These are phyloP conservation scores for Bujurquina vittata DNA, from an alignment of 2,113 vertebrate species.

Conservation along the genomic window DNA sequence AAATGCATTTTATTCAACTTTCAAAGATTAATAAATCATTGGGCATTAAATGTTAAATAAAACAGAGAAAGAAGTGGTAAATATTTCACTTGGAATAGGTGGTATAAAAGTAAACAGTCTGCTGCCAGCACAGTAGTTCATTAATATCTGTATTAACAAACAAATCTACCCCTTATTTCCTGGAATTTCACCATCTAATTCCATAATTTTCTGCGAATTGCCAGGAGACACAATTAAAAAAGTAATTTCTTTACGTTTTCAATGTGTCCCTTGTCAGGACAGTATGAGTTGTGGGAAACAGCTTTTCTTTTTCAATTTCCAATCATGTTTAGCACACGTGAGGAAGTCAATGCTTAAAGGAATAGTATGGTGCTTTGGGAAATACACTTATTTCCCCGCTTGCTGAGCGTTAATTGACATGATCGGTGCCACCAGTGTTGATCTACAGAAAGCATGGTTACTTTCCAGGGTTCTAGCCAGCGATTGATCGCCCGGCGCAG, in stretches of 20 bases:
- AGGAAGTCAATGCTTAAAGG: too few species aligned
- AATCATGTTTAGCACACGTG: not conserved
- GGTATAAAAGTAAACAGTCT: conserved; percentile 74
- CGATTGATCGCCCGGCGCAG: too few species aligned
- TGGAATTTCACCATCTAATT: not conserved
- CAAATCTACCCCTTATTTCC: conserved; percentile 37
- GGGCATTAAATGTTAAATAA: conserved; percentile 79
- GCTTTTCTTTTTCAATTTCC: not conserved
- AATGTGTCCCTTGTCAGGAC: not conserved
- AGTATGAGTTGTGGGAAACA: not conserved
- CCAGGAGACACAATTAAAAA: not conserved
- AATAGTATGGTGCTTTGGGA: too few species aligned
- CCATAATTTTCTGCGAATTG: not conserved
- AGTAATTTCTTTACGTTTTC: not conserved
- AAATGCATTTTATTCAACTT: conserved; percentile 71
- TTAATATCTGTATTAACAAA: conserved; percentile 75
- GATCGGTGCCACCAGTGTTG: not conserved
- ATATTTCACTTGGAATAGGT: conserved; percentile 75
- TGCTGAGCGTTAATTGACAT: not conserved
- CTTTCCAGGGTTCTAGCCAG: too few species aligned
- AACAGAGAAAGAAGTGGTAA: conserved; percentile 68
- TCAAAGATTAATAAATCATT: conserved; percentile 76
- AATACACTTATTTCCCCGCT: not conserved
- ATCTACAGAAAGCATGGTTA: not conserved
- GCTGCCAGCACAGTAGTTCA: conserved; percentile 66